Evolutionary conservation across 1,140 invertebrate species (phyloP), one percentile per base, ranked within the genome.

Genomic region (Gonatopus flavifemur): DNA sequence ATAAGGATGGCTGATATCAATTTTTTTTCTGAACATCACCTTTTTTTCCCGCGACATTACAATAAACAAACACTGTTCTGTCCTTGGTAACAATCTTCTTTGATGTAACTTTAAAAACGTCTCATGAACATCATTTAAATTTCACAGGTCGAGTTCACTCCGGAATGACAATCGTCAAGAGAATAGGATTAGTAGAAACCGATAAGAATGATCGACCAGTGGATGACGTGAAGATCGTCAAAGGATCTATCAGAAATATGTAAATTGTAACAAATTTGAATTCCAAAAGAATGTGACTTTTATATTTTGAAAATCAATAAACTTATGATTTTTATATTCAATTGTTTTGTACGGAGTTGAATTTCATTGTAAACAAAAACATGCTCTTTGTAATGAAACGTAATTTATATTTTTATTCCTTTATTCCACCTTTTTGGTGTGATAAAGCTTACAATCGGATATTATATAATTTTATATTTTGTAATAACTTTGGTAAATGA

Each of bases 171-270:
- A 90, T 94, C 44, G 86, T 96, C 0, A 93, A 95, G 72, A 81
- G 93, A 67, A 93, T 98, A 57, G 94, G 94, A 6, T 80, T 94
- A 64, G 91, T 96, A 4, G 94, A 97, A 70, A 95, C 92, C 19
- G 94, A 96, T 71, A 88, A 86, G 70, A 88, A 89, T 79, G 94
- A 98, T 72, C 80, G 86, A 62, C 96, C 95, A 0, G 84, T 93
- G 1, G 94, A 98, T 74, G 90, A 94, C 67, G 82, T 98, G 1
- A 88, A 89, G 76, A 94, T 98, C 62, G 74, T 92, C 3, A 88
- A 87, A 78, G 86, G 82, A 28, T 77, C 70, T 16, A 67, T 82
- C 30, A 75, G 65, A 59, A 79, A 72, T 49, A 43, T 62, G 4
- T 77, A 52, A 65, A 49, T 7, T n/a, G n/a, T n/a, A n/a, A n/a